phyloP scores from a whole-genome alignment of 2,888 invertebrate species.

The Epinotia ramella region DNA sequence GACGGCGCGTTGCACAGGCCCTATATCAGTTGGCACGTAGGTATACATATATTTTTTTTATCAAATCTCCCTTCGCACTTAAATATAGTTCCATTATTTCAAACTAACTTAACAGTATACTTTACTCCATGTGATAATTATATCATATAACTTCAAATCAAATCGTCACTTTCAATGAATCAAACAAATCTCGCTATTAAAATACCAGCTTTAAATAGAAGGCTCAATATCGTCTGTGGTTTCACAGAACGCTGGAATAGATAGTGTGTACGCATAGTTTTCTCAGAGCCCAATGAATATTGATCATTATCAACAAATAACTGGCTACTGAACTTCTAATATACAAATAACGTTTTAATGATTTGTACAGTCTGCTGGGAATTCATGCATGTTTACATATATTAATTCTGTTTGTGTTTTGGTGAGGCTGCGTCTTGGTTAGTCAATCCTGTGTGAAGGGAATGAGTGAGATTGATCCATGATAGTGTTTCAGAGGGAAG shows the following conservation, averaged over 20 bases:
- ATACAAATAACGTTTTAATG: conserved; percentile 27
- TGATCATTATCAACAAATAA: conserved; percentile 30
- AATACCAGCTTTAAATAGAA: background rate
- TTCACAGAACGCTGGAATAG: background rate
- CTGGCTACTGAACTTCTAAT: conserved; percentile 32
- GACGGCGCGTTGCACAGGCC: too few species aligned
- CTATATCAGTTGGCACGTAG: background rate
- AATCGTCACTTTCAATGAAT: background rate
- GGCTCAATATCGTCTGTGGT: background rate
- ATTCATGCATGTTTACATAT: conserved; percentile 9
- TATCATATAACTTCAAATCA: background rate
- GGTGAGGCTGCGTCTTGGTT: too few species aligned
- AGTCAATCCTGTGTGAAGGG: too few species aligned
- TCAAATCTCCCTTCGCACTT: conserved; percentile 9
- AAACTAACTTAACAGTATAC: background rate
- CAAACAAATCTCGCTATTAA: background rate
- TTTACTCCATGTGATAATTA: background rate
- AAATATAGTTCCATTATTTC: background rate
- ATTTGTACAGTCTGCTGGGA: conserved; percentile 12
- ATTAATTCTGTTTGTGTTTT: background rate
- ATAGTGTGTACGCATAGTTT: conserved; percentile 8
- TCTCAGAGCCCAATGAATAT: conserved; percentile 41
- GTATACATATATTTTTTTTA: background rate
- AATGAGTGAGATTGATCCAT: too few species aligned
- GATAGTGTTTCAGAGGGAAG: too few species aligned